Conservation (phyloP, 2,888 invertebrate species). For the Trilocha varians region DNA sequence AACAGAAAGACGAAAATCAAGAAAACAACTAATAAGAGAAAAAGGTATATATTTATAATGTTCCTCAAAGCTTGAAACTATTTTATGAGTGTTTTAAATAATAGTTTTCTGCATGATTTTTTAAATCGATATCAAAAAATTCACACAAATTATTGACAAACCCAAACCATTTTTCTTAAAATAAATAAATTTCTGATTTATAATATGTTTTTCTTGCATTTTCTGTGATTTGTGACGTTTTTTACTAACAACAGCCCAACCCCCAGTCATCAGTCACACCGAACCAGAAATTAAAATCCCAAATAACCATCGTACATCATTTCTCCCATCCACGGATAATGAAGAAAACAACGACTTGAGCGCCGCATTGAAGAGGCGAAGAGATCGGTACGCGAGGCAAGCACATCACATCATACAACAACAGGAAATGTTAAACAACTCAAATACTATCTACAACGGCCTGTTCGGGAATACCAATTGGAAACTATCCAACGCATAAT, state of each 20-base stretch:
- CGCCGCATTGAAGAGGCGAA: slow-evolving; percentile 83
- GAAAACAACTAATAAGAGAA: slow-evolving; percentile 72
- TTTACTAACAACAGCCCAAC: slow-evolving; percentile 53
- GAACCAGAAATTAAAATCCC: slow-evolving; percentile 39
- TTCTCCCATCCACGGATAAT: slow-evolving; percentile 43
- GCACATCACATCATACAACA: slow-evolving; percentile 88
- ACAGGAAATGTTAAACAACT: slow-evolving; percentile 73
- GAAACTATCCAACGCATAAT: slow-evolving; percentile 20
- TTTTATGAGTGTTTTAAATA: slow-evolving; percentile 12
- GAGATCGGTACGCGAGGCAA: slow-evolving; percentile 88
- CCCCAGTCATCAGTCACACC: slow-evolving; percentile 30
- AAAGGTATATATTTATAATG: slow-evolving; percentile 72
- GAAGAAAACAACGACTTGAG: slow-evolving; percentile 80
- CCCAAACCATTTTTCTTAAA: not conserved
- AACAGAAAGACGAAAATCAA: slow-evolving; percentile 84
- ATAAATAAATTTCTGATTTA: not conserved
- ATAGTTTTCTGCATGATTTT: slow-evolving; percentile 11
- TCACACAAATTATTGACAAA: not conserved
- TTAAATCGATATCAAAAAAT: too few relatives aligned
- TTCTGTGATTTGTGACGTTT: slow-evolving; percentile 25
- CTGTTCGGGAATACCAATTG: slow-evolving; percentile 27
- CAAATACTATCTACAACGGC: slow-evolving; percentile 36
- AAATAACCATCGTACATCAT: slow-evolving; percentile 30
- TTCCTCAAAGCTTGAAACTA: slow-evolving; percentile 4
- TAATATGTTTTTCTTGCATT: not conserved